Conservation (phyloP, 2,113 vertebrate genomes). For the Petrocephalus microphthalmus region DNA sequence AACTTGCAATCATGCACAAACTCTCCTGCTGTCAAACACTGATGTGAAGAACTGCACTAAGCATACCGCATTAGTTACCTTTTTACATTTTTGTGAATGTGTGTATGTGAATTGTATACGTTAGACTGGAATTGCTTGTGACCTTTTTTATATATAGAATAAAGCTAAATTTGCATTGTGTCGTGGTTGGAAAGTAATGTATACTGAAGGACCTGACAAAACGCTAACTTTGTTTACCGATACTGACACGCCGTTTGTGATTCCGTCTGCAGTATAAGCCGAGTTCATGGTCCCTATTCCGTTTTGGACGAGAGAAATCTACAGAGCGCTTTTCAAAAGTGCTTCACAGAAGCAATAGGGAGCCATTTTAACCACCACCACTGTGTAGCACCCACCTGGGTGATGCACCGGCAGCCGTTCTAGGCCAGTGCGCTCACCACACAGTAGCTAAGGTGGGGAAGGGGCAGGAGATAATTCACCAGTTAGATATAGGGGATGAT, state of each 20-base stretch:
- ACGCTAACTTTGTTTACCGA: neutral
- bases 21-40: slow-evolving; percentile 24
- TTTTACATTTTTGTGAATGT: slow-evolving; percentile 23
- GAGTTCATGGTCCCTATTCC: neutral
- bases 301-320: neutral
- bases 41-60: slow-evolving; percentile 24
- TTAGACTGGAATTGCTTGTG: slow-evolving; percentile 37
- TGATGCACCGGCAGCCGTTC: too few relatives aligned
- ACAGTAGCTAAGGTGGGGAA: too few relatives aligned
- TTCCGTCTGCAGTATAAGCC: neutral
- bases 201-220: neutral
- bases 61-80: slow-evolving; percentile 17
- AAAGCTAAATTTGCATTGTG: slow-evolving; percentile 31
- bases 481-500: too few relatives aligned
- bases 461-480: too few relatives aligned
- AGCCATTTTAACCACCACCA: too few relatives aligned
- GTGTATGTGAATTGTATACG: slow-evolving; percentile 36
- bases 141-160: slow-evolving; percentile 32
- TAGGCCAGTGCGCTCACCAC: too few relatives aligned
- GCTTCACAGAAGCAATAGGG: too few relatives aligned
- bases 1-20: slow-evolving; percentile 26
- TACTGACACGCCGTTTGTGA: neutral
- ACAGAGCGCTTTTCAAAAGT: too few relatives aligned
- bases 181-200: neutral
- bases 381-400: too few relatives aligned